Evolutionary conservation across 2,797 vertebrate genomes (phyloP).

Genomic region (Malacoraja senta): DNA sequence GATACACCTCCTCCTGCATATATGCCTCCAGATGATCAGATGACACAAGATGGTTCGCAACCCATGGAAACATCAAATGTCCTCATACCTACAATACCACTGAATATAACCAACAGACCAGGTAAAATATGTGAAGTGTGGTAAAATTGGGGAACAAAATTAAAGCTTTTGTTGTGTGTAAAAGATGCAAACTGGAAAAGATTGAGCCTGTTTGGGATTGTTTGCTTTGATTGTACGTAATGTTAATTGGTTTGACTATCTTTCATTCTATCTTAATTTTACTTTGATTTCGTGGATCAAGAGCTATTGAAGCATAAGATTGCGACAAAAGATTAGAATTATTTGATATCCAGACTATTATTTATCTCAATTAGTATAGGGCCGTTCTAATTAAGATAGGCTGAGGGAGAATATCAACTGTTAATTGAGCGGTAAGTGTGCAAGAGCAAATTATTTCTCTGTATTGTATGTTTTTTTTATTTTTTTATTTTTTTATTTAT

Average conservation of each 20-base stretch:
- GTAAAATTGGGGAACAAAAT: neutral
- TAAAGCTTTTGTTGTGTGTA: neutral
- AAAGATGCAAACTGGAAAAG: neutral
- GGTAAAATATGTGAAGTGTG: constrained; percentile 55
- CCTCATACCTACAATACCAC: constrained; percentile 75
- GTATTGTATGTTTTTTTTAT: too few relatives aligned
- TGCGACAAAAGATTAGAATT: neutral
- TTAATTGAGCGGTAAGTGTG: too few relatives aligned
- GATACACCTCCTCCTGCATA: constrained; percentile 96
- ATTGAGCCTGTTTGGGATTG: neutral
- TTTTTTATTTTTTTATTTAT: too few relatives aligned
- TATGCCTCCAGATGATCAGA: constrained; percentile 90
- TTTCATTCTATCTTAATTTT: neutral
- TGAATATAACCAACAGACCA: constrained; percentile 79
- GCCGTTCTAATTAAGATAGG: neutral
- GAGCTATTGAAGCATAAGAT: neutral
- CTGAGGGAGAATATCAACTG: neutral
- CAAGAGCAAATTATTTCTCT: neutral
- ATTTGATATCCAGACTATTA: neutral
- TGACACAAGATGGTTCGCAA: constrained; percentile 92
- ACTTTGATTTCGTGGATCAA: neutral
- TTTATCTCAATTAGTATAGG: neutral
- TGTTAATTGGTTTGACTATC: neutral
- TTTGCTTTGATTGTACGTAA: neutral
- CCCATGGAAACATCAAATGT: constrained; percentile 91